Conservation (phyloP, 2,888 invertebrate genomes). For the Pseudanteris insignis region DNA sequence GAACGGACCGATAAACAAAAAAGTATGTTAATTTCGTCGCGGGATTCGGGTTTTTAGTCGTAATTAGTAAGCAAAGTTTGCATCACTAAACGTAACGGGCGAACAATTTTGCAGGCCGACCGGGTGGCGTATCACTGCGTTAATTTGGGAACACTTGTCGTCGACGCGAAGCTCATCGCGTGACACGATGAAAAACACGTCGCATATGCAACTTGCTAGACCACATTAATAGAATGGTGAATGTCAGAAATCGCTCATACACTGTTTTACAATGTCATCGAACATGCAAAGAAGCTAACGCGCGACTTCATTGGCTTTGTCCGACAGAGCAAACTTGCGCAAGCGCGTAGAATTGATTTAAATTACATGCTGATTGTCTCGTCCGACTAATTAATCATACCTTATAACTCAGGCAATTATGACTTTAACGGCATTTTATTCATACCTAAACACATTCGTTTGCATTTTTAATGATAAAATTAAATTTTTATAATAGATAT, state of each 20-base stretch:
- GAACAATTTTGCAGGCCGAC: constrained; percentile 2
- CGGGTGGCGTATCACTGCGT: constrained; percentile 7
- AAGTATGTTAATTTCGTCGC: no score
- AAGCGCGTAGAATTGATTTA: constrained; percentile 33
- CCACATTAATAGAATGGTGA: constrained; percentile 32
- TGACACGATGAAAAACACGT: constrained; percentile 31
- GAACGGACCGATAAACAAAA: no score
- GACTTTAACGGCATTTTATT: no score
- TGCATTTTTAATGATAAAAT: no score
- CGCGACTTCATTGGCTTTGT: constrained; percentile 17
- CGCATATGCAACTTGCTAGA: constrained; percentile 29
- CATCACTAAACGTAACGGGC: constrained; percentile 3
- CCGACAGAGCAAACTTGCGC: constrained; percentile 21
- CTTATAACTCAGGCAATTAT: no score
- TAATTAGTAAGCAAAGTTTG: not conserved
- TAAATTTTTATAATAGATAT: no score
- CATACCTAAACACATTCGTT: no score
- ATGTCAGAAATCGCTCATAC: constrained; percentile 25
- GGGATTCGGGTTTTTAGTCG: not conserved
- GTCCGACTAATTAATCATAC: constrained; percentile 17
- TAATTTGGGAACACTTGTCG: constrained; percentile 20
- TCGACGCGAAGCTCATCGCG: constrained; percentile 15
- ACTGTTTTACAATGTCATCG: constrained; percentile 30
- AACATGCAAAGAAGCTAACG: constrained; percentile 26
- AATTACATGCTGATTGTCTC: constrained; percentile 17